These are phyloP conservation scores for Clitarchus hookeri DNA, from an alignment of 2,888 invertebrate genomes.

Conservation along the genomic window DNA sequence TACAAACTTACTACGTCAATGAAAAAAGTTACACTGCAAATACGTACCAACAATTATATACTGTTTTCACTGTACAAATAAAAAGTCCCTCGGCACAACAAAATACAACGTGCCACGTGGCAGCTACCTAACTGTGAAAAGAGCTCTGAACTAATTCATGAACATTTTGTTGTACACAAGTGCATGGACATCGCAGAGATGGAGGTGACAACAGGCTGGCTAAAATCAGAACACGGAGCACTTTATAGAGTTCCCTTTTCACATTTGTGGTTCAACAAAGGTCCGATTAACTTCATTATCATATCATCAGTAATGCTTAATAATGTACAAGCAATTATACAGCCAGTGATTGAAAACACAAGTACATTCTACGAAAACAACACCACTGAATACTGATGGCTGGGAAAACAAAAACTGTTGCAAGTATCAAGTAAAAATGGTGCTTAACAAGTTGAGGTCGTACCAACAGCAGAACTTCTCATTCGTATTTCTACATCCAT, in stretches of 20 bases:
- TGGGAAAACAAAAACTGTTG: background rate
- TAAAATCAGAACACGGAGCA: background rate
- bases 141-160: background rate
- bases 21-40: slow-evolving; percentile 30
- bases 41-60: slow-evolving; percentile 30
- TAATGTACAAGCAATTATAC: too few species aligned
- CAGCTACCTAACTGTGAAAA: background rate
- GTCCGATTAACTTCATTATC: too few species aligned
- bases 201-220: background rate
- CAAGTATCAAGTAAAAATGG: background rate
- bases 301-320: too few species aligned
- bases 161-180: background rate
- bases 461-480: too few species aligned
- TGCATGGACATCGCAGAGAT: background rate
- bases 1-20: slow-evolving; percentile 30
- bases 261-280: too few species aligned
- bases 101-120: background rate
- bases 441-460: too few species aligned
- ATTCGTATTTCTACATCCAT: too few species aligned
- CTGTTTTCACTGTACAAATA: slow-evolving; percentile 34
- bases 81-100: slow-evolving; percentile 32
- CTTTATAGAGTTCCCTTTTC: background rate
- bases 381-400: too few species aligned
- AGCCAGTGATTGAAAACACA: background rate
- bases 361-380: too few species aligned